Evolutionary conservation across 2,113 vertebrate species (phyloP).

Genomic region (Hyaena hyaena): DNA sequence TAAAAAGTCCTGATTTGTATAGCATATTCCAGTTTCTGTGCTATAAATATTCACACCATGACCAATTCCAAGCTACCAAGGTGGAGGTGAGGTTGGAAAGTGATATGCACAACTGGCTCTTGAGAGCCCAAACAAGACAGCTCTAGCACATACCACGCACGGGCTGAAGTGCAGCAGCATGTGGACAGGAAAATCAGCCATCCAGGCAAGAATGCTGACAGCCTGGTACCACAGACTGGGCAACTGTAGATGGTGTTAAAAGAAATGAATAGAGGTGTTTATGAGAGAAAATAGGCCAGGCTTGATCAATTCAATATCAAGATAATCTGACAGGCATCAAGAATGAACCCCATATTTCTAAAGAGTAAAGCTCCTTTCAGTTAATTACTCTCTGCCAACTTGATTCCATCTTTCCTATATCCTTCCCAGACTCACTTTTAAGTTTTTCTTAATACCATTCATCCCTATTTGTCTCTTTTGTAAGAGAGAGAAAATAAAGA

Average conservation of each 20-base stretch:
- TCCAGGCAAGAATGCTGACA: not conserved
- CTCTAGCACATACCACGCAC: rapidly evolving
- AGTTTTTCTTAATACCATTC: not conserved
- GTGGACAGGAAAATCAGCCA: not conserved
- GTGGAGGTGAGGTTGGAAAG: not conserved
- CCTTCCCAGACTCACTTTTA: not conserved
- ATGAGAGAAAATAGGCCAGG: not conserved
- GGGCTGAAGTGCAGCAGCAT: not conserved
- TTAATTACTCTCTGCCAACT: not conserved
- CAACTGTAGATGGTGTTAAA: not conserved
- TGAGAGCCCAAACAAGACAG: not conserved
- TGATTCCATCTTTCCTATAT: not conserved
- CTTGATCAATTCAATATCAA: not conserved
- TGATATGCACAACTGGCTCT: not conserved
- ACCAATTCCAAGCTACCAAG: not conserved
- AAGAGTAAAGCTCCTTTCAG: not conserved
- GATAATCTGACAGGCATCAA: not conserved
- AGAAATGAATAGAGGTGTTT: not conserved
- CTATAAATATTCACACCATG: not conserved
- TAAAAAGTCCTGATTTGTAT: not conserved
- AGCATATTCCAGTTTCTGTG: not conserved
- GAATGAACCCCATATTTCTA: not conserved
- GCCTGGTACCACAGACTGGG: no score
- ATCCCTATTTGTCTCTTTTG: not conserved
- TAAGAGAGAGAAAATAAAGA: constrained; percentile 14